Base-by-base conservation (phyloP, 2,797 vertebrate species). In the Danionella dracula region DNA sequence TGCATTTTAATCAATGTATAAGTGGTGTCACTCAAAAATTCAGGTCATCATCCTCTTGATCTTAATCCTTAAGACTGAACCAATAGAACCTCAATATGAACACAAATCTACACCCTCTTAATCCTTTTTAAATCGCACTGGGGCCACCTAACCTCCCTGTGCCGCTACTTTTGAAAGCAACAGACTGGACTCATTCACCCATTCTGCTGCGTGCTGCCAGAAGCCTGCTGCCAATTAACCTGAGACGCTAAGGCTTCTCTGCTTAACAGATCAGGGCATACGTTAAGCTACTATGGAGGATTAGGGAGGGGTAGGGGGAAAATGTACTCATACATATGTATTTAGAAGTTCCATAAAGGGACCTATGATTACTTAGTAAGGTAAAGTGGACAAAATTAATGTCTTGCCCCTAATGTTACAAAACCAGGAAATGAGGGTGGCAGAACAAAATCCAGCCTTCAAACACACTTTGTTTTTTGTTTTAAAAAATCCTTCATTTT, bases 211-310 rank as follows among this genome's bases (percentile, higher is more conserved):
- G 10, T 64, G 50, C 35, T n/a, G 37, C 42, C 4, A 40, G 37
- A 62, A 45, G 46, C 49, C 32, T 55, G 48, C 15, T n/a, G 29
- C 34, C 19, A 63, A 64, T 40, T 57, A 49, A 27, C 17, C 21
- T 11, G 16, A 40, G 29, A 42, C 51, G 48, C 16, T 45, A 71
- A 74, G 74, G 48, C 57, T 70, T 27, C 57, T 78, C 74, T 76
- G 59, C 73, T 71, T 79, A 73, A 83, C 45, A 48, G 78, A 83
- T 82, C 71, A 67, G 45, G 65, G 71, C 79, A 75, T 80, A 74
- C 81, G 81, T 21, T 73, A 66, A 9, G 27, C 49, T 53, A 75
- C 68, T 71, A 64, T 44, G 56, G 73, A 59, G 8, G 12, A 63
- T 32, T 8, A 6, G 2, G 8, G 12, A 8, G n/a, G 38, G 8